phyloP scores from a whole-genome alignment of 2,888 invertebrate genomes.

The Uloborus plumipes region DNA sequence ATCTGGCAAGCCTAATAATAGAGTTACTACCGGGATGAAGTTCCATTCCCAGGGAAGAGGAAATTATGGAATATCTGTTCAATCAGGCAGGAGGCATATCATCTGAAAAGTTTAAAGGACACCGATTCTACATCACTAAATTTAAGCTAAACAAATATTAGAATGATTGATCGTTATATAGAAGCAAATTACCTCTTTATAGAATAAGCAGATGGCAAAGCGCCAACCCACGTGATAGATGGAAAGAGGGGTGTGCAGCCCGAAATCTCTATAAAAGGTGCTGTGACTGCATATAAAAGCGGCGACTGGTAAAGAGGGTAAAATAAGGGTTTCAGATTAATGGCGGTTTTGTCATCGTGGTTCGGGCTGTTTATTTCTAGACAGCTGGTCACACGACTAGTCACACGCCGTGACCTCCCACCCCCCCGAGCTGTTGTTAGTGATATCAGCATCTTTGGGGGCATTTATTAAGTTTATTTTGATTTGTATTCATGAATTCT shows the following conservation, averaged over 20 bases:
- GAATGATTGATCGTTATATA: constrained; percentile 22
- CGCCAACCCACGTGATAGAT: constrained; percentile 19
- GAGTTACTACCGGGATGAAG: too few species aligned
- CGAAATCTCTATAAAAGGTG: constrained; percentile 45
- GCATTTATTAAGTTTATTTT: too few species aligned
- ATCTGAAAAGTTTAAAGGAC: too few species aligned
- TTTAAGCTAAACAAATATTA: too few species aligned
- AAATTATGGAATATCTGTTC: too few species aligned
- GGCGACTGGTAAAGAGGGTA: constrained; percentile 17
- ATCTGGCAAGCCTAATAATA: too few species aligned
- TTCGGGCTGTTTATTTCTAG: neutral
- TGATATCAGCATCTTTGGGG: too few species aligned
- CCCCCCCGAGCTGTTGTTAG: neutral
- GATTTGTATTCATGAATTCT: too few species aligned
- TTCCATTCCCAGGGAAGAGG: too few species aligned
- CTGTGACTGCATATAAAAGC: constrained; percentile 21
- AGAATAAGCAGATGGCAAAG: constrained; percentile 47
- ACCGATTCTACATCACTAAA: too few species aligned
- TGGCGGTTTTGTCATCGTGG: constrained; percentile 37
- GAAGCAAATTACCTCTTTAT: constrained; percentile 8
- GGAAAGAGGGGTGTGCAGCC: neutral
- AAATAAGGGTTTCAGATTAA: constrained; percentile 37
- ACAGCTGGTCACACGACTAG: constrained; percentile 43
- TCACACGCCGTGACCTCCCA: constrained; percentile 27
- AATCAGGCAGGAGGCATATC: too few species aligned